phyloP scores from a whole-genome alignment of 2,888 invertebrate species.

The Cephus runcator region DNA sequence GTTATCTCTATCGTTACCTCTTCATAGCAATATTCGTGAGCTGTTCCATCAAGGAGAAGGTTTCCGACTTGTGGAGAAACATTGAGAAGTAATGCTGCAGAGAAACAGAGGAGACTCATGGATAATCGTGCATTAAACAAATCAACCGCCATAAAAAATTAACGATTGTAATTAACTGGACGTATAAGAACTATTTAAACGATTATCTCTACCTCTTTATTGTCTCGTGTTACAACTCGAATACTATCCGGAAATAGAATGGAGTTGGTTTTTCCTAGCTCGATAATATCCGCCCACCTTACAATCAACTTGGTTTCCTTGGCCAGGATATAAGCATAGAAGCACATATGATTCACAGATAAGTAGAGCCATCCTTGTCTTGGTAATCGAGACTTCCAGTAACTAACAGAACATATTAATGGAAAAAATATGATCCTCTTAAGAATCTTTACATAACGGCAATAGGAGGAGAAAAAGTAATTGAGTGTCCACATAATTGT shows the following conservation, averaged over 20 bases:
- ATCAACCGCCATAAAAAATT: too few species aligned
- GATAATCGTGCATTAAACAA: too few species aligned
- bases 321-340: slow-evolving; percentile 94
- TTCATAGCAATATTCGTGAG: slow-evolving; percentile 97
- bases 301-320: slow-evolving; percentile 88
- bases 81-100: slow-evolving; percentile 89
- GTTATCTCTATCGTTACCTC: slow-evolving; percentile 68
- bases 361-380: slow-evolving; percentile 97
- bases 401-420: slow-evolving; percentile 71
- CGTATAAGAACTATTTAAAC: slow-evolving; percentile 8
- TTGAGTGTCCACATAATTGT: neutral
- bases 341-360: slow-evolving; percentile 96
- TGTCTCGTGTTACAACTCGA: slow-evolving; percentile 85
- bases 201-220: slow-evolving; percentile 66
- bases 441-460: slow-evolving; percentile 14
- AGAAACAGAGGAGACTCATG: slow-evolving; percentile 23
- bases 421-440: slow-evolving; percentile 13
- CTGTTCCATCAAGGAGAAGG: slow-evolving; percentile 92
- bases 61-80: slow-evolving; percentile 89
- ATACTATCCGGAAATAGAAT: slow-evolving; percentile 87
- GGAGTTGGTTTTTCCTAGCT: slow-evolving; percentile 80
- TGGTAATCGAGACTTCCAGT: slow-evolving; percentile 92
- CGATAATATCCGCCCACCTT: slow-evolving; percentile 90
- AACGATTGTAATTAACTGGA: neutral
- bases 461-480: slow-evolving; percentile 14